Base-by-base conservation (phyloP, 2,113 vertebrate species). In the Pelvicachromis taeniatus region DNA sequence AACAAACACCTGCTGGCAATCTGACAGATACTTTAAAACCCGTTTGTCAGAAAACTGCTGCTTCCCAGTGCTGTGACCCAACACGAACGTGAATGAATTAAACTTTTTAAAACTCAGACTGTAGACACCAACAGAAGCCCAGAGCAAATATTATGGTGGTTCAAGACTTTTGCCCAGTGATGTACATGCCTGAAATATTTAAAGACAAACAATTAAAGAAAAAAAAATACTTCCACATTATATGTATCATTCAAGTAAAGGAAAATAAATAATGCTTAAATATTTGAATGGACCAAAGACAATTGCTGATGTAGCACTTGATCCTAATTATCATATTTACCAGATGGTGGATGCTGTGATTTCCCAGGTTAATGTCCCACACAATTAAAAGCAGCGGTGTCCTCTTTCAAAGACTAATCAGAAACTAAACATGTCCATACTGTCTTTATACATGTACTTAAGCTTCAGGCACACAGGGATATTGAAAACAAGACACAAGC, bases 81-180 rank as follows among this genome's bases (percentile, higher is more conserved):
- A n/a, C 45, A n/a, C 0, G 6, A 52, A 4, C 17, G n/a, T 52
- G 16, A 75, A 0, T 75, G 0, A 75, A 5, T 19, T 75, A 19
- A 29, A 75, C 42, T 73, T 75, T 73, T 73, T 50, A 73, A 1
- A 29, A 17, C 40, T 4, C 42, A 50, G 40, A 0, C 65, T 70
- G 13, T 70, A 45, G 68, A 19, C 23, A 4, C 68, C 23, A 75
- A 50, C 68, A n/a, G 23, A 70, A 23, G 21, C 40, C 9, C 1
- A 68, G 63, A 48, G 23, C 9, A 19, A 65, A 65, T 8, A 0
- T 38, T 0, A 65, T 8, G 40, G 13, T 4, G 42, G 40, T 0
- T 73, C 65, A 29, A 48, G 23, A 48, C 23, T 48, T 73, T 73
- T 73, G 68, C 42, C 48, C 42, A 73, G 68, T 2, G 23, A 26